Evolutionary conservation across 2,888 invertebrate genomes (phyloP), one percentile per base, ranked within the genome.

Genomic region (Melipona bicolor): DNA sequence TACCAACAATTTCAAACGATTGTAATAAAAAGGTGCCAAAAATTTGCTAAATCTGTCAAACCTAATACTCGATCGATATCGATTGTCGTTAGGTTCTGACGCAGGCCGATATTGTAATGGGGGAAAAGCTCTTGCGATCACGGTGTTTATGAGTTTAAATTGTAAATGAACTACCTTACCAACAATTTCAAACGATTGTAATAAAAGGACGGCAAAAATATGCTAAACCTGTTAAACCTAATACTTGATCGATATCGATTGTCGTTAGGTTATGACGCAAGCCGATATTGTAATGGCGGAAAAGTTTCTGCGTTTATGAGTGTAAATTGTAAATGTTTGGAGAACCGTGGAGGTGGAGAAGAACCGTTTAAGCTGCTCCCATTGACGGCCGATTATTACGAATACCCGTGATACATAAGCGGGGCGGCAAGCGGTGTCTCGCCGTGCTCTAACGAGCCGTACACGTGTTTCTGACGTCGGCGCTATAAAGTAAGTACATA

Each of bases 391-490:
- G 78, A 87, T 87, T 81, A 83, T 86, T 87, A 82, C 80, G 81
- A 81, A 81, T 83, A 81, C 77, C 71, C 83, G 76, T 81, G 88
- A 81, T 76, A 83, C 79, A 71, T 83, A 72, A 73, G 80, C 80
- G 77, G 77, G n/a, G 79, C 43, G 73, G 74, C 68, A 78, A 80
- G 65, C 62, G 54, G 69, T 56, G 76, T 68, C 61, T 83, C 83
- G 15, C 69, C 71, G 79, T 86, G 84, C 88, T 89, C 83, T 90
- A 88, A 89, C 89, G 90, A 91, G 90, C 86, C 88, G 88, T 91
- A 91, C 91, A 91, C 91, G 91, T 91, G 91, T 91, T 90, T 89
- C 89, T 87, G 90, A 89, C 88, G 90, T 89, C 86, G 89, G 79
- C 80, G 89, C 89, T 91, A 90, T 90, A 91, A 90, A 90, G 86